Conservation (phyloP, 2,797 vertebrate genomes). For the Gymnocypris eckloni region DNA sequence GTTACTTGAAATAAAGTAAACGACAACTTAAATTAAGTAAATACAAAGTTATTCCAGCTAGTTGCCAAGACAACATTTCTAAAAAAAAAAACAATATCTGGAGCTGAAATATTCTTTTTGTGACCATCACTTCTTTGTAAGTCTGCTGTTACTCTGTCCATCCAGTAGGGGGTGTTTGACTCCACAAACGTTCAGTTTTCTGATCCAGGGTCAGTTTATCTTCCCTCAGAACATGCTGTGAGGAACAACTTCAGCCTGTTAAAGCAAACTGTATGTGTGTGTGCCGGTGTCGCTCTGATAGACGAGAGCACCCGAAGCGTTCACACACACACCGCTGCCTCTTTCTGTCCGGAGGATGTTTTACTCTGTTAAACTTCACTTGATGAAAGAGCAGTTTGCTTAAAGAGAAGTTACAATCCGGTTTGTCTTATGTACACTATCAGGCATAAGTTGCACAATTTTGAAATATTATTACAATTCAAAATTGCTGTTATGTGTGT, state of each 20-base stretch:
- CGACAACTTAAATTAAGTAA: not conserved
- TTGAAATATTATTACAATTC: not conserved
- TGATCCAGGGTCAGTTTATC: slow-evolving; percentile 8
- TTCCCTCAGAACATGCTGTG: not conserved
- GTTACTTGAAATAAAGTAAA: not conserved
- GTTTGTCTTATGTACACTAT: not conserved
- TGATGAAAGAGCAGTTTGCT: not conserved
- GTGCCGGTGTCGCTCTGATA: not conserved
- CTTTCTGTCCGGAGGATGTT: not conserved
- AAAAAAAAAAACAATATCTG: not conserved
- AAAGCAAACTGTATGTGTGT: not conserved
- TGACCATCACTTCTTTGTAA: too few relatives aligned
- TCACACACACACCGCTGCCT: not conserved
- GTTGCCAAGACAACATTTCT: not conserved
- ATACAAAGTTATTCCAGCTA: not conserved
- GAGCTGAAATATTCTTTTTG: not conserved
- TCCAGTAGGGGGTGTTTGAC: not conserved
- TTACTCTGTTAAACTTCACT: not conserved
- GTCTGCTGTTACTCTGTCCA: not conserved
- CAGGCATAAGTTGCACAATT: not conserved
- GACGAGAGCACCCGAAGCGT: not conserved
- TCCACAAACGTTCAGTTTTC: not conserved
- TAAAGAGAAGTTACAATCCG: not conserved
- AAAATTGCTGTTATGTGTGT: not conserved
- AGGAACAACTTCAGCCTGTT: slow-evolving; percentile 1